Evolutionary conservation across 2,113 vertebrate genomes (phyloP).

Genomic region (Laterallus jamaicensis): DNA sequence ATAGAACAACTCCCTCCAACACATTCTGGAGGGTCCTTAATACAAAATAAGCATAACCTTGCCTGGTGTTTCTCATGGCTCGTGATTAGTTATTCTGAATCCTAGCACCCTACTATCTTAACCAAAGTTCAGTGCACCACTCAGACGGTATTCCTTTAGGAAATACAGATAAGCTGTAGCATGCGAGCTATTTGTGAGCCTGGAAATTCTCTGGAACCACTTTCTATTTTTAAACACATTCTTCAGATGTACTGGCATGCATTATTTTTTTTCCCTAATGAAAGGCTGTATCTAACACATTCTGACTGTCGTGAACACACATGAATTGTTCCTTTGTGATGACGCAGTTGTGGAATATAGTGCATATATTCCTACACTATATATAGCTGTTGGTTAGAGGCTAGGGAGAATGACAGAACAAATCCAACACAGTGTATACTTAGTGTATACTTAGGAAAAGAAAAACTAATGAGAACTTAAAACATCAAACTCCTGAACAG

Average conservation of each 20-base stretch:
- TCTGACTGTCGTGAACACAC: background rate
- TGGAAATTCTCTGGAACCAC: conserved; percentile 52
- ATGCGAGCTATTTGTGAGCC: conserved; percentile 10
- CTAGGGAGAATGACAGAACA: background rate
- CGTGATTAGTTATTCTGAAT: background rate
- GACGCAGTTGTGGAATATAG: background rate
- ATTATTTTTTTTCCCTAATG: conserved; percentile 3
- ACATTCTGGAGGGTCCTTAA: background rate
- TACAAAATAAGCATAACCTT: background rate
- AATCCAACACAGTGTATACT: background rate
- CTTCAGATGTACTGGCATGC: conserved; percentile 2
- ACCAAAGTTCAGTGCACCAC: conserved; percentile 6
- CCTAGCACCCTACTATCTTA: conserved; percentile 34
- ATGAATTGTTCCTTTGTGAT: background rate
- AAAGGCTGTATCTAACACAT: background rate
- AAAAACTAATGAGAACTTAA: background rate
- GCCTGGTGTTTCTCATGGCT: background rate
- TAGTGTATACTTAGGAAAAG: background rate
- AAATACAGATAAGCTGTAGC: conserved; percentile 33
- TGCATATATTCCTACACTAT: background rate
- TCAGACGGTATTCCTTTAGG: background rate
- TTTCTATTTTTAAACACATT: conserved; percentile 52
- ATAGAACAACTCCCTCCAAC: background rate
- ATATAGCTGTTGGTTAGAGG: background rate
- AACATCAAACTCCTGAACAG: background rate